These are phyloP conservation scores for Pampus argenteus DNA, from an alignment of 2,797 vertebrate genomes.

Conservation along the genomic window DNA sequence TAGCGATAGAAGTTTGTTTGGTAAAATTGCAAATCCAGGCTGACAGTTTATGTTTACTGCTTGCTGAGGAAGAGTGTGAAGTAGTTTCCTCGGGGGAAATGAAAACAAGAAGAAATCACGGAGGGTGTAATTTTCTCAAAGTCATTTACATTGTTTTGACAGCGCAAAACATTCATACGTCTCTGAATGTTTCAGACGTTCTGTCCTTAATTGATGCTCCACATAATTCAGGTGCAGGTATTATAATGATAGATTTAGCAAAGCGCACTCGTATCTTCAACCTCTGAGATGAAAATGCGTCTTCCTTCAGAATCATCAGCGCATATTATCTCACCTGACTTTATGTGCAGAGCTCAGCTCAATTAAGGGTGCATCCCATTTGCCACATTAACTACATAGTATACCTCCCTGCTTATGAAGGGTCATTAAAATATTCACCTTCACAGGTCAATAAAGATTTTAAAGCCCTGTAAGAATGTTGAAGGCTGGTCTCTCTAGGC, in stretches of 20 bases:
- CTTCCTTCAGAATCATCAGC: conserved; percentile 47
- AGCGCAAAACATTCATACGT: conserved; percentile 27
- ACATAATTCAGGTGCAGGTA: conserved; percentile 1
- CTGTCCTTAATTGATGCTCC: conserved; percentile 13
- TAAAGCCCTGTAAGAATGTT: conserved; percentile 42
- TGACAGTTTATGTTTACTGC: conserved; percentile 67
- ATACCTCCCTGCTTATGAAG: conserved; percentile 67
- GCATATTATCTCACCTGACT: conserved; percentile 55
- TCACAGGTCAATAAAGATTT: conserved; percentile 80
- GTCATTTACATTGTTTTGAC: conserved; percentile 49
- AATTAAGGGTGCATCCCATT: conserved; percentile 78
- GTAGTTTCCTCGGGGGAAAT: conserved; percentile 43
- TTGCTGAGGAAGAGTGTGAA: conserved; percentile 46
- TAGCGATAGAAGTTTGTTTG: conserved; percentile 65
- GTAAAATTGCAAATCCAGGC: conserved; percentile 65
- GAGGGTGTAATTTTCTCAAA: conserved; percentile 46
- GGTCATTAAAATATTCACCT: conserved; percentile 80
- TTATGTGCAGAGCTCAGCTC: conserved; percentile 72
- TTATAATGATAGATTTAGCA: conserved; percentile 16
- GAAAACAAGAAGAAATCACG: conserved; percentile 54
- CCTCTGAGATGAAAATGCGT: conserved; percentile 44
- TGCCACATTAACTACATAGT: conserved; percentile 70
- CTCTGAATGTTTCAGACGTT: conserved; percentile 4
- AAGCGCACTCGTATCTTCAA: conserved; percentile 11
- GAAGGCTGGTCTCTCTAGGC: conserved; percentile 44